These are phyloP conservation scores for Babyrousa celebensis DNA, from an alignment of 2,797 vertebrate species.

Conservation along the genomic window DNA sequence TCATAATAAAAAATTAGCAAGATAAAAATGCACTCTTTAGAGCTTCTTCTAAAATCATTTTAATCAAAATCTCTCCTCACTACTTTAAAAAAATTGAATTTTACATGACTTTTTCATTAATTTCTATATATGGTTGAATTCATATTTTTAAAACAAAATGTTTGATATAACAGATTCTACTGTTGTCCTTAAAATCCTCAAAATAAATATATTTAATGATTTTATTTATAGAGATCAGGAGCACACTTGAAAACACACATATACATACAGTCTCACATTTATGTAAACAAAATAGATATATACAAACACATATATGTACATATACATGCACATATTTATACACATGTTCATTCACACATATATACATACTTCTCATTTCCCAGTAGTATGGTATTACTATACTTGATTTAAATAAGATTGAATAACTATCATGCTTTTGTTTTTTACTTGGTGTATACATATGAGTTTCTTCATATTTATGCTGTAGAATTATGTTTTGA, in stretches of 20 bases:
- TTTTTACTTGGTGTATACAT: background rate
- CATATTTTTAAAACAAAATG: constrained; percentile 38
- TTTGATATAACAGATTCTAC: background rate
- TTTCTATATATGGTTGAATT: constrained; percentile 38
- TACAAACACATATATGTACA: background rate
- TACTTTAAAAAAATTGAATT: constrained; percentile 42
- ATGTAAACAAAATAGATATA: constrained; percentile 1
- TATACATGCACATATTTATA: background rate
- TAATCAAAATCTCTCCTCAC: background rate
- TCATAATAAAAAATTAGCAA: background rate
- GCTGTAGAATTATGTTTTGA: background rate
- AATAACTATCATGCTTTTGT: background rate
- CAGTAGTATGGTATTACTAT: background rate
- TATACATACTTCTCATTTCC: background rate
- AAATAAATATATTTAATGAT: background rate
- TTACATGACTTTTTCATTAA: background rate
- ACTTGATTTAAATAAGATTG: background rate
- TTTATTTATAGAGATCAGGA: constrained; percentile 19
- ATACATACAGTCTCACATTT: background rate
- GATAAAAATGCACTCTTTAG: background rate
- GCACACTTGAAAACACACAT: background rate
- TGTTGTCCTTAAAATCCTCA: constrained; percentile 29
- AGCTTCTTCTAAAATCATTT: background rate
- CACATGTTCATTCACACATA: background rate
- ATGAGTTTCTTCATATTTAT: background rate